phyloP scores from a whole-genome alignment of 2,113 vertebrate genomes.

The Eretmochelys imbricata region DNA sequence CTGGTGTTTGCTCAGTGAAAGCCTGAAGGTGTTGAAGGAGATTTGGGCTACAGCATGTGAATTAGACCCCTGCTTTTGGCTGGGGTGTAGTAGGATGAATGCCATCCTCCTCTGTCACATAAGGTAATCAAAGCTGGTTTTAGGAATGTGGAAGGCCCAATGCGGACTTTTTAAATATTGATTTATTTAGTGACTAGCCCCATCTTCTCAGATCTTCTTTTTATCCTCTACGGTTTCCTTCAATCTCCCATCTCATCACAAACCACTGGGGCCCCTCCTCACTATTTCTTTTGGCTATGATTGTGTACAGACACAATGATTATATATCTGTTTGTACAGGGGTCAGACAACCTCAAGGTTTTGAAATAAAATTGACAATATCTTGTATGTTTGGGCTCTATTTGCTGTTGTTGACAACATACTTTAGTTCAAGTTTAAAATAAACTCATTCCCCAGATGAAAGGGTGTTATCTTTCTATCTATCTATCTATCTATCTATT shows the following conservation, averaged over 20 bases:
- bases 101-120: not conserved
- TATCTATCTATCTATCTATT: no score
- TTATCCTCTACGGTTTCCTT: not conserved
- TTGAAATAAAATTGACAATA: not conserved
- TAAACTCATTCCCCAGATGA: not conserved
- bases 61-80: not conserved
- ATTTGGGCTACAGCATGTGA: not conserved
- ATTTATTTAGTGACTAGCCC: not conserved
- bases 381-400: not conserved
- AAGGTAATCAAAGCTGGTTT: not conserved
- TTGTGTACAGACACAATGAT: not conserved
- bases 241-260: not conserved
- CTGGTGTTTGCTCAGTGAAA: not conserved
- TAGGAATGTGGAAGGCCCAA: not conserved
- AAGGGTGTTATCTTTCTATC: not conserved
- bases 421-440: not conserved
- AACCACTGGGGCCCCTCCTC: not conserved
- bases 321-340: not conserved
- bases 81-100: not conserved
- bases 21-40: not conserved
- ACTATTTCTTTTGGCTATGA: not conserved
- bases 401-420: not conserved
- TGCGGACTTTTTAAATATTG: not conserved
- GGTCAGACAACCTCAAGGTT: not conserved
- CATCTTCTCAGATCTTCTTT: not conserved